Percentiles rank a stretch among this genome's conserved stretches.
phyloP scores from a whole-genome alignment of 2,888 invertebrate species.

The Tanypteryx hageni region DNA sequence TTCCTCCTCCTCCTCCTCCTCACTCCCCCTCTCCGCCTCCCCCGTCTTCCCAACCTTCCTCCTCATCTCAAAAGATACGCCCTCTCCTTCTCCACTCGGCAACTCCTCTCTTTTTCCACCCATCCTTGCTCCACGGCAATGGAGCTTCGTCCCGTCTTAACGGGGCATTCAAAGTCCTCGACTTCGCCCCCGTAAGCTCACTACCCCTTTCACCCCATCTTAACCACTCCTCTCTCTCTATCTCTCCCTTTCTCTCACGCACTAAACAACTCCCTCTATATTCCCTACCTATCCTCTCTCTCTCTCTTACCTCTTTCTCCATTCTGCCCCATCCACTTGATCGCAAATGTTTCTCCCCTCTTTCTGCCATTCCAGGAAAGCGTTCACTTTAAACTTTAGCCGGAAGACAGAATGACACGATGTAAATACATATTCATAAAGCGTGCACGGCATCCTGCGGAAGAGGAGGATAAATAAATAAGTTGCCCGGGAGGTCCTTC shows the following conservation, averaged over 20 bases:
- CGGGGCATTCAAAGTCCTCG: not conserved
- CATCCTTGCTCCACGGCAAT: not conserved
- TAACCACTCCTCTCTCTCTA: not conserved
- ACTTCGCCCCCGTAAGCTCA: not conserved
- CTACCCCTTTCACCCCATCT: no score
- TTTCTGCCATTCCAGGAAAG: not conserved
- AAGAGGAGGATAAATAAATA: conserved; percentile 25
- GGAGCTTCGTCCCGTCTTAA: not conserved
- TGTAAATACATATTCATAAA: conserved; percentile 5
- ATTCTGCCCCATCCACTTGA: no score
- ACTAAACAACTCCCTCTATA: no score
- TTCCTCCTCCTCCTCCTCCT: not conserved
- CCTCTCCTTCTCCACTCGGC: not conserved
- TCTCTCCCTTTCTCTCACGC: not conserved
- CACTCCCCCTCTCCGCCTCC: not conserved
- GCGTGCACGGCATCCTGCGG: not conserved
- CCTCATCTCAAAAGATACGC: not conserved
- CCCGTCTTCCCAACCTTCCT: not conserved
- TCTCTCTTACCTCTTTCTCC: no score
- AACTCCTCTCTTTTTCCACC: no score
- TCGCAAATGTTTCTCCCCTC: no score
- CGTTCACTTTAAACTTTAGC: conserved; percentile 24
- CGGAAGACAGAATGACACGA: not conserved
- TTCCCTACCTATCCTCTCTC: no score
- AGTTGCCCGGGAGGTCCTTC: not conserved